A percentile compares a stretch with the other conserved stretches of the same genome.
phyloP scores from a whole-genome alignment of 2,888 invertebrate species.

The Sphaerophoria rueppellii region DNA sequence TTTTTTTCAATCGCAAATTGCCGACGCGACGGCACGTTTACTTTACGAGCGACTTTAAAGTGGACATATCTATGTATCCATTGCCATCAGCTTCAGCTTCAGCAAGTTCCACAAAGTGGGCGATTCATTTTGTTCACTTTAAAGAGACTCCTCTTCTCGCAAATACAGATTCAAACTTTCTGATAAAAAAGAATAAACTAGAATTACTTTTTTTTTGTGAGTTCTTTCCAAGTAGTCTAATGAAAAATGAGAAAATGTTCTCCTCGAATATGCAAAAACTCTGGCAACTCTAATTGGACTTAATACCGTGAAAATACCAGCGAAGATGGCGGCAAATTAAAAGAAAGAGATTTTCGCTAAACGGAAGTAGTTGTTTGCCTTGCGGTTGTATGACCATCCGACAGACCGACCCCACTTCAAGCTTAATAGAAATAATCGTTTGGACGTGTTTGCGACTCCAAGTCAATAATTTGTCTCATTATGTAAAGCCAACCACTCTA shows the following conservation, averaged over 20 bases:
- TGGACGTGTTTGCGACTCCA: conserved; percentile 50
- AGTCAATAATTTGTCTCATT: conserved; percentile 62
- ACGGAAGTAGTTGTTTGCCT: conserved; percentile 45
- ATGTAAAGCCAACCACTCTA: background rate
- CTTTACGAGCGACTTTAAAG: background rate
- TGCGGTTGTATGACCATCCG: background rate
- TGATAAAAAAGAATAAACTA: conserved; percentile 54
- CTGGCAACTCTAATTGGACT: conserved; percentile 64
- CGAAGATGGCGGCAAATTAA: conserved; percentile 50
- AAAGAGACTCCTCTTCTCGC: conserved; percentile 20
- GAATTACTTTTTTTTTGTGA: conserved; percentile 33
- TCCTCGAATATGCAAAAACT: conserved; percentile 63
- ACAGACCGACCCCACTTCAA: conserved; percentile 7
- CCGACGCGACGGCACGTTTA: conserved; percentile 28
- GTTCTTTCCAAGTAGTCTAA: background rate
- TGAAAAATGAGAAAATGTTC: conserved; percentile 10
- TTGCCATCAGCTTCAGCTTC: too few relatives aligned
- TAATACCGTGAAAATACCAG: conserved; percentile 63
- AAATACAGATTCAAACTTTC: conserved; percentile 44
- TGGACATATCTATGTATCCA: background rate
- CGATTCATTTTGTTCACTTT: conserved; percentile 44
- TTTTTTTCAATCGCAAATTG: conserved; percentile 57
- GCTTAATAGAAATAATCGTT: conserved; percentile 52
- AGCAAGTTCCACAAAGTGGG: conserved; percentile 46
- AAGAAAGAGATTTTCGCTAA: conserved; percentile 51